Percentiles rank a stretch among this genome's conserved stretches.
phyloP scores from a whole-genome alignment of 2,113 vertebrate genomes.

The Pholis gunnellus region DNA sequence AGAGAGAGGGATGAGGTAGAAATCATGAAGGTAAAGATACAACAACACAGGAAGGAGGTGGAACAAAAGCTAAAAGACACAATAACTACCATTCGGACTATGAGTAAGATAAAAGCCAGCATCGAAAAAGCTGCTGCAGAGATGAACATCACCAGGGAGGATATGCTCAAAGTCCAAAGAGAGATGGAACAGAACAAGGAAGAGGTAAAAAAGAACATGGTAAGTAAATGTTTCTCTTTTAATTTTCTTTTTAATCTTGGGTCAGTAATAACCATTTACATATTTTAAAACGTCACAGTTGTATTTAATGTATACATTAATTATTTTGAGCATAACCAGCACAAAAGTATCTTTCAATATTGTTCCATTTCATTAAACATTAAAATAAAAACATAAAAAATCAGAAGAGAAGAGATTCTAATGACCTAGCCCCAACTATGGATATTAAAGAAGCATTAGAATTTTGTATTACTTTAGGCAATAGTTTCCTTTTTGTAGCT shows the following conservation, averaged over 20 bases:
- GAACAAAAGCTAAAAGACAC: constrained; percentile 39
- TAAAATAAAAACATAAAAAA: not conserved
- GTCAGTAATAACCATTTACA: not conserved
- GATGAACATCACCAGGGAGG: constrained; percentile 22
- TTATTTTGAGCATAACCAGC: not conserved
- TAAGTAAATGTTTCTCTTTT: constrained; percentile 30
- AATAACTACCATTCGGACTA: not conserved
- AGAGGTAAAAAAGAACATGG: constrained; percentile 30
- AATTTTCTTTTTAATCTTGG: not conserved
- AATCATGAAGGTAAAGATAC: constrained; percentile 42
- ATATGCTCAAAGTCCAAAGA: constrained; percentile 48
- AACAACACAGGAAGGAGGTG: constrained; percentile 26
- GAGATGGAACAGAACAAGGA: constrained; percentile 40
- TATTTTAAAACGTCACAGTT: not conserved
- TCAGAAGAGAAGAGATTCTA: not conserved
- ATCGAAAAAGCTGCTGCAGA: constrained; percentile 46
- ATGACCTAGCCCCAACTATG: not conserved
- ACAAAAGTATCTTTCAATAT: not conserved
- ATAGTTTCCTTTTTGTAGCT: not conserved
- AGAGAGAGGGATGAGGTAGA: constrained; percentile 61
- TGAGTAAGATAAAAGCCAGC: constrained; percentile 37
- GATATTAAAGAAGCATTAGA: not conserved
- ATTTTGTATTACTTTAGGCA: not conserved
- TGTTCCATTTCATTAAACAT: not conserved
- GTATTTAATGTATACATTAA: not conserved